Base-by-base conservation (phyloP, 2,888 invertebrate species). In the Heliconius erato region DNA sequence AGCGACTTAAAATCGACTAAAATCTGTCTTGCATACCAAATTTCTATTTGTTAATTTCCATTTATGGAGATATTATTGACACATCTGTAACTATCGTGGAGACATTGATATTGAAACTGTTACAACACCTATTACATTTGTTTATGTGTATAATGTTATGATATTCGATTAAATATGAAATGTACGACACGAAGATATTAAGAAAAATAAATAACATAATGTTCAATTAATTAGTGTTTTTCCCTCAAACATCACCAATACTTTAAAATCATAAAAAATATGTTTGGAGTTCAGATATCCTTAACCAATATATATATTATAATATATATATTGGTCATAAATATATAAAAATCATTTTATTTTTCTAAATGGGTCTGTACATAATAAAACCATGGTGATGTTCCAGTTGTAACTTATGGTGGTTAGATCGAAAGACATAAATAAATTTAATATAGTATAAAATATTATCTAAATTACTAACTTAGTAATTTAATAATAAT, bases 61-160 rank as follows among this genome's bases (percentile, higher is more conserved):
- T 40, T 28, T 69, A 49, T 80, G 80, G 82, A 84, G 82, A 82
- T 82, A 82, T 84, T 84, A 84, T 84, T 84, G 84, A 82, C 63
- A 80, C 79, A 79, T 9, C 69, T 63, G 26, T 3, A 59, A 26
- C 23, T 69, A 79, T 81, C 6, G 11, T 72, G 49, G 69, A 81
- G 71, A 81, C 76, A 71, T 40, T 77, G 35, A 69, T 76, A 74
- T 69, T 76, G n/a, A 74, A 80, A 80, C 59, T 72, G 68, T 80
- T 80, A 81, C 80, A 81, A 81, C 74, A 83, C 40, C 49, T 80
- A 82, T 82, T 82, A 83, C 44, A 63, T 49, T 63, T 35, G 67
- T 67, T 78, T 44, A 68, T 78, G 28, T 49, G 49, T 23, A 76
- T 69, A 72, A 83, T 40, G 32, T 74, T 40, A 78, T 63, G 77